Base-by-base conservation (phyloP, 2,113 vertebrate genomes). In the Hemiprocne comata region DNA sequence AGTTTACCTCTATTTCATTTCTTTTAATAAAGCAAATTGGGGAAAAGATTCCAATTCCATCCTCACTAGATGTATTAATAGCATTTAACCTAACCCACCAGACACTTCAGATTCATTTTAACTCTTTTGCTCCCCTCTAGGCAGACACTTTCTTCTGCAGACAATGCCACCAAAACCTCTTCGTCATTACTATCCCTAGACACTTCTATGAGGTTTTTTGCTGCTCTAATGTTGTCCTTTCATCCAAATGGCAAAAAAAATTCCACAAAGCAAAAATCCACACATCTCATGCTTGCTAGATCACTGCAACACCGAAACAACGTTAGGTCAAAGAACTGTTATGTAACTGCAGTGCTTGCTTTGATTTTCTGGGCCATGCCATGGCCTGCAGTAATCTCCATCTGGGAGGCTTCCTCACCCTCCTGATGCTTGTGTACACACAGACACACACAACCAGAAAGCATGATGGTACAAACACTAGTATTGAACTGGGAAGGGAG, bases 301-400 rank as follows among this genome's bases (percentile, higher is more conserved):
- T 36, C 12, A 1, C 50, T 36, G 80, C 86, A 79, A 48, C 75
- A 55, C 36, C 0, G 40, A 6, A 25, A 34, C 3, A 36, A 33
- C 2, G 20, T 7, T 9, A n/a, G 88, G 61, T 36, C 78, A 77
- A 5, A 55, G 40, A 48, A 36, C 33, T 33, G 31, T 96, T 93
- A 42, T 1, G 24, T 53, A 91, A 93, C 34, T 13, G 31, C 0
- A 53, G 42, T 7, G 65, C 82, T 71, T 1, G 20, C 2, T 26
- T 21, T 28, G 61, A 15, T 83, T 94, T 92, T 93, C 90, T 76
- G 88, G 95, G 94, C 90, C 55, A 17, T 19, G 24, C 5, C 5
- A 19, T 66, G 85, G 78, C 93, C 90, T 36, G 78, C n/a, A 88
- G 87, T 31, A 19, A 55, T 85, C 83, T 90, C 92, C 85, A 55